These are phyloP conservation scores for Diprion similis DNA, from an alignment of 1,140 invertebrate genomes.

Conservation along the genomic window DNA sequence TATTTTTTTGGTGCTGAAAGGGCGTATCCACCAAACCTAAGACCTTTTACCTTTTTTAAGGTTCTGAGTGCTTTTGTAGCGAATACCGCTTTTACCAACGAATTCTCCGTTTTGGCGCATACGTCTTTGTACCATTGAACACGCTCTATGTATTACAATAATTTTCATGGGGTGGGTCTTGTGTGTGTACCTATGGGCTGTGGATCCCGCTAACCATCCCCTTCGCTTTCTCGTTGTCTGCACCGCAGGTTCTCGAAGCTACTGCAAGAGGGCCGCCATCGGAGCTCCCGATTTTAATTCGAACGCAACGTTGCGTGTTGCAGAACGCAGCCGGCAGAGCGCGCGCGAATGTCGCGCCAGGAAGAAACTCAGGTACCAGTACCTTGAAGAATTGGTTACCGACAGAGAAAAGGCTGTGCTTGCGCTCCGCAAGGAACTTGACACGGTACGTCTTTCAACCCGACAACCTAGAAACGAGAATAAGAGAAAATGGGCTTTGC, in stretches of 20 bases:
- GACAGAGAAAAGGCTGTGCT: constrained; percentile 95
- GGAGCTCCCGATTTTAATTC: constrained; percentile 5
- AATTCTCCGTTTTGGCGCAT: no score
- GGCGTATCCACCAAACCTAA: no score
- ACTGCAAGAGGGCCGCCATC: background rate
- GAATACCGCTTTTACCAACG: no score
- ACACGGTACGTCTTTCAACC: constrained; percentile 73
- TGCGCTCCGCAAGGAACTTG: constrained; percentile 86
- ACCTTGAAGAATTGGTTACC: constrained; percentile 93
- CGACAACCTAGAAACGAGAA: background rate
- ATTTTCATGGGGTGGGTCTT: background rate
- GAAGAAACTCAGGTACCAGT: constrained; percentile 97
- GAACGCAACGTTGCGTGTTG: constrained; percentile 41
- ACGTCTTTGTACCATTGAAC: no score
- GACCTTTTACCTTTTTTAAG: no score
- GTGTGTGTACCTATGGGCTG: constrained; percentile 7
- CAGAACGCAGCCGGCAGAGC: constrained; percentile 95
- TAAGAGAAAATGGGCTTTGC: no score
- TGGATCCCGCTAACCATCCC: constrained; percentile 6
- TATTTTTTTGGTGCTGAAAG: no score
- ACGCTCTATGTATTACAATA: no score
- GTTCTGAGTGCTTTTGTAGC: no score
- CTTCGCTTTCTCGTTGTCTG: background rate
- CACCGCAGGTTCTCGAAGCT: background rate
- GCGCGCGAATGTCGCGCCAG: constrained; percentile 95